Evolutionary conservation across 2,797 vertebrate genomes (phyloP), one percentile per base, ranked within the genome.

Genomic region (Trematomus bernacchii): DNA sequence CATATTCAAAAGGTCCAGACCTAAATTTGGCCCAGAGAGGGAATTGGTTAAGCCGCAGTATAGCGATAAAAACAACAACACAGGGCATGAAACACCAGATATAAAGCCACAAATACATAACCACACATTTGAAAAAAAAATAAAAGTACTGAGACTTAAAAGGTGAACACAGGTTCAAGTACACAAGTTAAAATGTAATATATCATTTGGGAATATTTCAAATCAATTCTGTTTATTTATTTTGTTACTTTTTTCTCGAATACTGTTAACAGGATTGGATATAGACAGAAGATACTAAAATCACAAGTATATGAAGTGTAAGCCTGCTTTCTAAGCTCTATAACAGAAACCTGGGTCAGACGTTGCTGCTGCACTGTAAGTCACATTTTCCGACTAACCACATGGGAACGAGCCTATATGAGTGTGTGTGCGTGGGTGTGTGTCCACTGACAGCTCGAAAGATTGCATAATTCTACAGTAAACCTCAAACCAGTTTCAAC

Each of bases 331-430:
- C 42, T 46, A 27, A 66, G 42, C 55, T 63, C 44, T 13, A 1
- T 12, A 85, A 88, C 69, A 83, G 68, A 90, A 79, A 82, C 71
- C 11, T 30, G 23, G n/a, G 58, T 76, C 19, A 3, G 48, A 76
- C 10, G 1, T 44, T 54, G 42, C 58, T 2, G 15, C 58, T 63
- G 13, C 58, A 6, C 48, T n/a, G 60, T 67, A 46, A 72, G 62
- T 89, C 88, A 91, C 30, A 85, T 83, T 91, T 91, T 92, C 91
- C 86, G 0, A 77, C 52, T 51, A 8, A 43, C 43, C 76, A 85
- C 44, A 33, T 83, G 83, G 54, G 40, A 84, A 74, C 37, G 0
- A 55, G 43, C 42, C 30, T 65, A 6, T 60, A 11, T 40, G 54
- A 16, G 30, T 60, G 47, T 37, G 57, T 44, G 50, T 43, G 58